These are phyloP conservation scores for Lordiphosa stackelbergi DNA, from an alignment of 1,140 invertebrate genomes.

Conservation along the genomic window DNA sequence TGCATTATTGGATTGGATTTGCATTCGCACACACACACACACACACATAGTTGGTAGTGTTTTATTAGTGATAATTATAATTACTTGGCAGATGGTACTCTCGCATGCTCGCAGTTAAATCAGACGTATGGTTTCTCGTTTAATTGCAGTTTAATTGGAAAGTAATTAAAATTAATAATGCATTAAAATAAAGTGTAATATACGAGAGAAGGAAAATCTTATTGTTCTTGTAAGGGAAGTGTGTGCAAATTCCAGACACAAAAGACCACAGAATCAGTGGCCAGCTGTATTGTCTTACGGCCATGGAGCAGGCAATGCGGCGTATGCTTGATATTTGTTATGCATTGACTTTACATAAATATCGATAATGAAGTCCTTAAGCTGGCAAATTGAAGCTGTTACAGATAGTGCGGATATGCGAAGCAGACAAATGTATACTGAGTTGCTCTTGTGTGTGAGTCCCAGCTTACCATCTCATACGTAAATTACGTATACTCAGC, in stretches of 20 bases:
- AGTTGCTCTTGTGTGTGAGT: no score
- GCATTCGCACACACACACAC: not conserved
- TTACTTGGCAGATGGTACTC: slow-evolving; percentile 1
- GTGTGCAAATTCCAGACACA: not conserved
- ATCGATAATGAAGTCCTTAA: slow-evolving; percentile 4
- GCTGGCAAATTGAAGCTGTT: not conserved
- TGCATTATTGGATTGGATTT: not conserved
- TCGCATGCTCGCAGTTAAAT: no score
- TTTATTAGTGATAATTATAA: slow-evolving; percentile 14
- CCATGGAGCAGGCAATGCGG: not conserved
- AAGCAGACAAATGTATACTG: no score
- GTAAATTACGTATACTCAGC: no score
- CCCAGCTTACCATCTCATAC: no score
- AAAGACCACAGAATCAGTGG: slow-evolving; percentile 17
- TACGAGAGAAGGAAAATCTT: not conserved
- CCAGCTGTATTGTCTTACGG: no score
- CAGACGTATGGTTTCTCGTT: slow-evolving; percentile 27
- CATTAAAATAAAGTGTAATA: slow-evolving; percentile 41
- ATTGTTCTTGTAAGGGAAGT: slow-evolving; percentile 33
- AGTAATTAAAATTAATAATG: slow-evolving; percentile 68
- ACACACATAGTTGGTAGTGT: not conserved
- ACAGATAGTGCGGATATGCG: no score
- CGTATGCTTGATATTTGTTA: slow-evolving; percentile 14
- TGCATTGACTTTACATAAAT: not conserved
- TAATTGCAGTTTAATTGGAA: slow-evolving; percentile 65